Percentiles rank a stretch among this genome's conserved stretches.
Evolutionary conservation across 2,113 vertebrate species (phyloP).

Genomic region (Noctilio leporinus): DNA sequence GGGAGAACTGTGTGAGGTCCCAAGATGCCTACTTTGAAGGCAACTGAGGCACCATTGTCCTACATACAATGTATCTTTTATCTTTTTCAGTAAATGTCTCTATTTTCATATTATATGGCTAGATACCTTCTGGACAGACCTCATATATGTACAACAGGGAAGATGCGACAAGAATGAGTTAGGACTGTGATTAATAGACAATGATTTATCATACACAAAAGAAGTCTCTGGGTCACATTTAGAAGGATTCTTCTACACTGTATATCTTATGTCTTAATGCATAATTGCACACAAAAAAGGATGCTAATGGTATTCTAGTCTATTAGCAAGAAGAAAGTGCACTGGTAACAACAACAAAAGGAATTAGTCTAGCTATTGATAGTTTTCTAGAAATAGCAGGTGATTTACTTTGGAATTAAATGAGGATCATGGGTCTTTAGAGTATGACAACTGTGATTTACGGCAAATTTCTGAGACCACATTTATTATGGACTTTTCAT

Average conservation of each 20-base stretch:
- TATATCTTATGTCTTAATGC: neutral
- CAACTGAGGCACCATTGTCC: no score
- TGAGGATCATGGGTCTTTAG: neutral
- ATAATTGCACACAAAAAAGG: neutral
- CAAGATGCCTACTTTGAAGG: no score
- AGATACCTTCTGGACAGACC: no score
- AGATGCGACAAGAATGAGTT: neutral
- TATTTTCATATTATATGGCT: no score
- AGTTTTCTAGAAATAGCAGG: slow-evolving; percentile 15
- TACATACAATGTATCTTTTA: no score
- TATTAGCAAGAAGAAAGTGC: neutral
- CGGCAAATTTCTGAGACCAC: slow-evolving; percentile 8
- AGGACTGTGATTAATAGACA: neutral
- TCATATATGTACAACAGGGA: neutral
- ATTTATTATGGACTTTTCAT: slow-evolving; percentile 11
- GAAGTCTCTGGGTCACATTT: neutral
- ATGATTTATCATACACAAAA: neutral
- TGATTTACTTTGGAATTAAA: slow-evolving; percentile 19
- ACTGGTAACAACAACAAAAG: slow-evolving; percentile 1
- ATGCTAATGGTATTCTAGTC: neutral
- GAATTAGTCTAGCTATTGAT: neutral
- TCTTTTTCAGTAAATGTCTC: no score
- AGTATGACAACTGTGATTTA: neutral
- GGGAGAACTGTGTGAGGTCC: no score
- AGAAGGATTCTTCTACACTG: neutral